phyloP scores from a whole-genome alignment of 2,797 vertebrate species.

The Momotus momota region DNA sequence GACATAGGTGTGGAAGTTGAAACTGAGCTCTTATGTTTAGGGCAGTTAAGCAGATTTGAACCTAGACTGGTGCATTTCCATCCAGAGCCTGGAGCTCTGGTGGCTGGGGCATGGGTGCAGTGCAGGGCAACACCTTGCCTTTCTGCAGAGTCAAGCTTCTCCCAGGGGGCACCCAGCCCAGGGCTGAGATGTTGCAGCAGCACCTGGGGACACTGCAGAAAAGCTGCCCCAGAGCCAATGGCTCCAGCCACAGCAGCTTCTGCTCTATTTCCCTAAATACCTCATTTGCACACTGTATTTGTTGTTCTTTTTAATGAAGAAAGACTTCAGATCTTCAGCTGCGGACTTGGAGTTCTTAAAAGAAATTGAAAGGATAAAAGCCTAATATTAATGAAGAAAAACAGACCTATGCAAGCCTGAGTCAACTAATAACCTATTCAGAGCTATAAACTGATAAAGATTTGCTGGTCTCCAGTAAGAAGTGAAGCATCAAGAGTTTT shows the following conservation, averaged over 20 bases:
- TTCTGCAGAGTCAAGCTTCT: neutral
- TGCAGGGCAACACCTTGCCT: neutral
- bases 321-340: conserved; percentile 5
- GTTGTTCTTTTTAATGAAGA: conserved; percentile 47
- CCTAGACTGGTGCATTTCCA: neutral
- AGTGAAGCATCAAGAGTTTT: neutral
- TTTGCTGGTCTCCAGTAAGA: conserved; percentile 40
- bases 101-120: rapidly evolving
- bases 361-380: conserved; percentile 52
- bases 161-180: neutral
- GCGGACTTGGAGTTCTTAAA: conserved; percentile 14
- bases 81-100: neutral
- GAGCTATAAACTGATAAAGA: conserved; percentile 6
- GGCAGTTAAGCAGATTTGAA: neutral
- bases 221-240: neutral
- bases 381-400: conserved; percentile 62
- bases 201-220: neutral
- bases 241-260: neutral
- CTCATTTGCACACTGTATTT: neutral
- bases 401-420: conserved; percentile 22
- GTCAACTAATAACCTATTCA: conserved; percentile 36
- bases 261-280: neutral
- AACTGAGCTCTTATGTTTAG: neutral
- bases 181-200: neutral
- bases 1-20: neutral